Evolutionary conservation across 2,113 vertebrate species (phyloP).

Genomic region (Rhynchomys soricoides): DNA sequence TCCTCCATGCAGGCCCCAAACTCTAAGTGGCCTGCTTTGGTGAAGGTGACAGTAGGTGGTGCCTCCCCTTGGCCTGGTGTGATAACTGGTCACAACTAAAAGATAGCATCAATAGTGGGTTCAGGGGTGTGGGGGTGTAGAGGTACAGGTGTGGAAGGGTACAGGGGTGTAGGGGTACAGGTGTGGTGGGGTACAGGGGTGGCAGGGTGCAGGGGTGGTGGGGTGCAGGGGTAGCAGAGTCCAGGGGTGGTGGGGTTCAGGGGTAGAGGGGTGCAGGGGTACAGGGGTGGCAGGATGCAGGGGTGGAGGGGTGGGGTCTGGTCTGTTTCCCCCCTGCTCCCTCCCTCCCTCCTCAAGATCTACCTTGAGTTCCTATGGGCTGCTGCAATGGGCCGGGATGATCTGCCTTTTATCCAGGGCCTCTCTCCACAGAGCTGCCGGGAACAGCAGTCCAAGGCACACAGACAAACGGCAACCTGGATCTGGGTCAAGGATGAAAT

Average conservation of each 20-base stretch:
- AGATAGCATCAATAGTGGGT: neutral
- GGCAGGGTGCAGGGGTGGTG: neutral
- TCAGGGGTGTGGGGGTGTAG: neutral
- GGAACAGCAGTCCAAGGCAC: neutral
- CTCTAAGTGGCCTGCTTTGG: neutral
- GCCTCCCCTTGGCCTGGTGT: no score
- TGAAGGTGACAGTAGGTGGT: no score
- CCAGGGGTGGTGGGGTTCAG: neutral
- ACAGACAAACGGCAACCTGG: slow-evolving; percentile 65
- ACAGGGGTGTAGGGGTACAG: no score
- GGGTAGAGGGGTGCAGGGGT: neutral
- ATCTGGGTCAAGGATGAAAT: slow-evolving; percentile 44
- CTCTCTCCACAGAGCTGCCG: accelerated
- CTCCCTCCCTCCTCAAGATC: neutral
- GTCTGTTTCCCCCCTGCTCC: neutral
- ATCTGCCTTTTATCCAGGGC: neutral
- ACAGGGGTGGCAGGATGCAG: no score
- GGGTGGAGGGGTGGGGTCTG: no score
- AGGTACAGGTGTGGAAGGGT: no score
- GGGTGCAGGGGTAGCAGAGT: no score
- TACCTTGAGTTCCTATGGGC: neutral
- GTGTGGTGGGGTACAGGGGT: no score
- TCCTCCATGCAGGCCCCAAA: neutral
- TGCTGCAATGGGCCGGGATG: accelerated
- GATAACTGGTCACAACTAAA: neutral